These are phyloP conservation scores for Sipha flava DNA, from an alignment of 1,140 invertebrate genomes.

Conservation along the genomic window DNA sequence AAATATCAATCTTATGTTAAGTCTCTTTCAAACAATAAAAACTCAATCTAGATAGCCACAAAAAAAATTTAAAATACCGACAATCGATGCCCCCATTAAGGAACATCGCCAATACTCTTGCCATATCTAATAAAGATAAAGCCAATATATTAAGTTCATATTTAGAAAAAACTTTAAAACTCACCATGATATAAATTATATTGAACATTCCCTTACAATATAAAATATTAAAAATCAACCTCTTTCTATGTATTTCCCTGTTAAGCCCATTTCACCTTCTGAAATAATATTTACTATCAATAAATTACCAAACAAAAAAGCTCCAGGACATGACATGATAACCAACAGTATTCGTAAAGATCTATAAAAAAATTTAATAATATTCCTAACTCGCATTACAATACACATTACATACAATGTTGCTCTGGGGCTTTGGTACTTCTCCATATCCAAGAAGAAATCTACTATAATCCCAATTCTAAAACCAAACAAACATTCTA, in stretches of 20 bases:
- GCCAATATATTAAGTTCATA: not conserved
- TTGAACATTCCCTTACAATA: not conserved
- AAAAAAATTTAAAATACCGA: not conserved
- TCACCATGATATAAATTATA: not conserved
- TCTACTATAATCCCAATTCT: not conserved
- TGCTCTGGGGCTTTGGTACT: not conserved
- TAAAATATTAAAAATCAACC: not conserved
- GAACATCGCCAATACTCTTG: too few species aligned
- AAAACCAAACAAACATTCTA: not conserved
- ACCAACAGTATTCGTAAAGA: not conserved
- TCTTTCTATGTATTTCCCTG: not conserved
- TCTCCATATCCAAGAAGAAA: not conserved
- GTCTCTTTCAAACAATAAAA: not conserved
- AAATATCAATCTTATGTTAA: not conserved
- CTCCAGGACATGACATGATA: not conserved
- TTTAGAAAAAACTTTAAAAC: not conserved
- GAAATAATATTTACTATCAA: not conserved
- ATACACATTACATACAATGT: too few species aligned
- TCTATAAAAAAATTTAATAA: not conserved
- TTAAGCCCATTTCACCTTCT: not conserved
- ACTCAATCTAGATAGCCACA: not conserved
- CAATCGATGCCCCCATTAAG: not conserved
- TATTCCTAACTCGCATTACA: not conserved
- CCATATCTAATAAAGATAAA: too few species aligned
- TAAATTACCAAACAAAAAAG: not conserved